phyloP scores from a whole-genome alignment of 2,113 vertebrate species.

The Suncus etruscus region DNA sequence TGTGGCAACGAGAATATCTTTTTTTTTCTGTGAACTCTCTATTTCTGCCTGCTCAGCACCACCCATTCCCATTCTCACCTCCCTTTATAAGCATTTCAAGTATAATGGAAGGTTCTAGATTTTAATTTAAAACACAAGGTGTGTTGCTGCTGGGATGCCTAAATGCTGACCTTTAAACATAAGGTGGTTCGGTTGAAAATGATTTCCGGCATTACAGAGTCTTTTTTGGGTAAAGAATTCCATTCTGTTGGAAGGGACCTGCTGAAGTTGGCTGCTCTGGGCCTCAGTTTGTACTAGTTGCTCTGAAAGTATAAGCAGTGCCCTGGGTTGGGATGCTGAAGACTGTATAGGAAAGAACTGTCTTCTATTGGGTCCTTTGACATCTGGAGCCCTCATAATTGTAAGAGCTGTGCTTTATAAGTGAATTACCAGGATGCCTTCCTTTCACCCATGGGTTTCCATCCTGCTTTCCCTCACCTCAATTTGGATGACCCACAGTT shows the following conservation, averaged over 20 bases:
- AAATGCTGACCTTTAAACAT: background rate
- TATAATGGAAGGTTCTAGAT: background rate
- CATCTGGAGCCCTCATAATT: too few species aligned
- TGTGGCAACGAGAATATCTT: too few species aligned
- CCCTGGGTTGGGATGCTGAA: background rate
- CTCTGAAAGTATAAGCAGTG: background rate
- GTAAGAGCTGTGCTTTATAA: too few species aligned
- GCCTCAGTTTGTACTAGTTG: background rate
- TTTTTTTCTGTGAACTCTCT: background rate
- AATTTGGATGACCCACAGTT: too few species aligned
- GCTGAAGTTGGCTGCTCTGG: background rate
- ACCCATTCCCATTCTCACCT: background rate
- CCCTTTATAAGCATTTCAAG: background rate
- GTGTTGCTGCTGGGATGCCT: background rate
- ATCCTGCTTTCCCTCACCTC: too few species aligned
- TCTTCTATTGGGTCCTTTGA: background rate
- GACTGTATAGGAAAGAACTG: rapidly evolving
- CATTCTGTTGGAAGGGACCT: background rate
- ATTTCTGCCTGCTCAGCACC: background rate
- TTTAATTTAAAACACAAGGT: background rate
- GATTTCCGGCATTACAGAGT: background rate
- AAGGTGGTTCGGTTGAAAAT: background rate
- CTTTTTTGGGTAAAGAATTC: background rate
- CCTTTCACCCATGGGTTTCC: too few species aligned
- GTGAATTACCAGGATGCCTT: too few species aligned